These are phyloP conservation scores for Papilio xuthus DNA, from an alignment of 1,140 invertebrate genomes.

Conservation along the genomic window DNA sequence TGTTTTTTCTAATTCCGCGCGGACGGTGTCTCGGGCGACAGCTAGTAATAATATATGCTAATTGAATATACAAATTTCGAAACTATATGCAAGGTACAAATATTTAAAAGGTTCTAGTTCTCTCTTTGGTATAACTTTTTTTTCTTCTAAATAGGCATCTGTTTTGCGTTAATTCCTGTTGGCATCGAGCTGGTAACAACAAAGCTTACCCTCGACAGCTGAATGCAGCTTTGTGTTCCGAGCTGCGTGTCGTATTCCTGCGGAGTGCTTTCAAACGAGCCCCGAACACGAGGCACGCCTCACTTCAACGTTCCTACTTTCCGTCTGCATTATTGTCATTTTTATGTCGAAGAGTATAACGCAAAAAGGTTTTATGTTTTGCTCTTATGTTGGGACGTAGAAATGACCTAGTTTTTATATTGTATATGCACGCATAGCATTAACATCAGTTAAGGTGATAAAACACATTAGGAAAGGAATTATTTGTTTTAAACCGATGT, in stretches of 20 bases:
- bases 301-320: not conserved
- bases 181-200: not conserved
- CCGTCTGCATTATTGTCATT: conserved; percentile 22
- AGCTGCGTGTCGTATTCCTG: conserved; percentile 17
- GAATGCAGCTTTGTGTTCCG: conserved; percentile 23
- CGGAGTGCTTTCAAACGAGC: conserved; percentile 18
- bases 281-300: not conserved
- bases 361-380: conserved; percentile 3
- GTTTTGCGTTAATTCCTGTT: conserved; percentile 1
- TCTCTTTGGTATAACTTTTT: not conserved
- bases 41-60: no score
- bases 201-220: conserved; percentile 16
- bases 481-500: no score
- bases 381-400: not conserved
- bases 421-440: no score
- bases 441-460: no score
- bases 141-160: not conserved
- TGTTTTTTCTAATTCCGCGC: no score
- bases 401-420: not conserved
- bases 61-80: no score
- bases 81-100: no score
- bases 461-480: no score
- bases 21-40: no score
- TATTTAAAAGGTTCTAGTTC: not conserved
- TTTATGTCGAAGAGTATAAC: not conserved